Evolutionary conservation across 1,140 invertebrate genomes (phyloP), one percentile per base, ranked within the genome.

Genomic region (Akabosia matsudoensis): DNA sequence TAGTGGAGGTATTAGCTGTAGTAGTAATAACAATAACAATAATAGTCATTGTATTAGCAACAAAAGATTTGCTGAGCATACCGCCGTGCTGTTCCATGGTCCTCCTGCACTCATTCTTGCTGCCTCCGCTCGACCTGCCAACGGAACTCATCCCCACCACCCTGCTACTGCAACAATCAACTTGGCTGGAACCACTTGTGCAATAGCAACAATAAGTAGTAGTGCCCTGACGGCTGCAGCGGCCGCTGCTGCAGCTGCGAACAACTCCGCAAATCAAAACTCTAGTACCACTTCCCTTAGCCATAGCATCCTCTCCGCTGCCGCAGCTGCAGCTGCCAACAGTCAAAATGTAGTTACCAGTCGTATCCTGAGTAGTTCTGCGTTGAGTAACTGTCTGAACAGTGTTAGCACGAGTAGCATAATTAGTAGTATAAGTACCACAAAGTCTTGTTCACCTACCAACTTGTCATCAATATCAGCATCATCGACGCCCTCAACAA

Each of bases 81-180:
- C 73, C 61, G 37, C 72, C 54, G 37, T 76, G 26, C 33, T 75
- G 34, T 78, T 82, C 72, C 81, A 82, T 52, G 79, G 82, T 77
- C 81, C 83, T 34, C 82, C 83, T 52, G 82, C 81, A 26, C 79
- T 82, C 37, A 80, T 82, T 28, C 81, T 82, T 30, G 82, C 82
- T 54, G 79, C 79, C 24, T 67, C 61, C 24, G 61, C 61, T 31
- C 7, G 26, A 7, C 3, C 24, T 31, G 24, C 7, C 7, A 67
- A 7, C 54, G 10, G 72, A 75, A n/a, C 70, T 79, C 70, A 74
- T 80, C 45, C 76, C 77, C 73, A 76, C 22, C 54, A 56, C 18
- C 78, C 79, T 34, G 76, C 80, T 45, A 80, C 75, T 74, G 81
- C 79, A 56, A 80, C 61, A 67, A 67, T 67, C 61, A 67, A 67